Base-by-base conservation (phyloP, 1,140 invertebrate genomes). In the Gonioctena quinquepunctata region DNA sequence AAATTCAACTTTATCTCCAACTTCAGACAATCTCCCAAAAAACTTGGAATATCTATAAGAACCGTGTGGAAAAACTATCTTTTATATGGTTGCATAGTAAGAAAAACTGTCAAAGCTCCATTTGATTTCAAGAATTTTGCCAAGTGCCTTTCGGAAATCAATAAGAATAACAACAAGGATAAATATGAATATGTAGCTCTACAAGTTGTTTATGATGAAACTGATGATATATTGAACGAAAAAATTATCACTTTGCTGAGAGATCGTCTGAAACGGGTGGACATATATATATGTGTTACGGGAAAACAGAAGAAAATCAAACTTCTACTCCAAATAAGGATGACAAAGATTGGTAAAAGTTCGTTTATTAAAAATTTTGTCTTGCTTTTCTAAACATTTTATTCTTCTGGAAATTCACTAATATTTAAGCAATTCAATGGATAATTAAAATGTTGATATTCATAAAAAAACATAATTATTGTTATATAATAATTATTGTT, bases 51-150 rank as follows among this genome's bases (percentile, higher is more conserved):
- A 49, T 21, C 7, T 28, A 59, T 70, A 26, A 69, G 19, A 33
- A 66, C 27, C 19, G 64, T 67, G 2, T 65, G 33, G 25, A 70
- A 65, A 50, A 33, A 72, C 25, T 76, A 69, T 66, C 67, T 71
- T 6, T 22, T 79, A 8, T 73, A 60, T 63, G 78, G 76, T 2
- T 79, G 78, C 54, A 66, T 77, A 25, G 78, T 78, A 1, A 74
- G 73, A 66, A 71, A 71, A 62, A 69, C 16, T 3, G 4, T 27
- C 2, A 33, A 25, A 18, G 76, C 76, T 18, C 28, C 23, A 1
- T 57, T 79, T 11, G 66, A 70, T 70, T 79, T 74, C 60, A 22
- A 28, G 23, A 48, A 49, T 21, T 72, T 79, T 8, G 11, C 22
- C 11, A 71, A 72, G 57, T 78, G 76, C 59, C n/a, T 79, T 49